Base-by-base conservation (phyloP, 1,140 invertebrate genomes). In the Chlorops oryzae region DNA sequence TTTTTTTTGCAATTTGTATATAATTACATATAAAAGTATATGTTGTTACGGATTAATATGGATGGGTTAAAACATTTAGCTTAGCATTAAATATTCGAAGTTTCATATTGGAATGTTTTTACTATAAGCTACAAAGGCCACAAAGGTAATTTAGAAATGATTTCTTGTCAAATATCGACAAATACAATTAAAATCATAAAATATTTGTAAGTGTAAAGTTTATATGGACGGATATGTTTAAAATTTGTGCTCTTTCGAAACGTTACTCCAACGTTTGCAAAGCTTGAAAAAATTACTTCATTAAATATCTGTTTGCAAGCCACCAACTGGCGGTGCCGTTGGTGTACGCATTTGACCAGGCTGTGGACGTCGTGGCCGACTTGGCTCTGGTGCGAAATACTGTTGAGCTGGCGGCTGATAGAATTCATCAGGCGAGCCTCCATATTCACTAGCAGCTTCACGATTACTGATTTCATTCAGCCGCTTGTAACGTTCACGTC, bases 401-500 rank as follows among this genome's bases (percentile, higher is more conserved):
- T n/a, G 59, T 52, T 32, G 42, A 13, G 58, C 59, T 42, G 64
- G 65, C 5, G 55, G 52, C 39, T 69, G 65, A 27, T 64, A 65
- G 20, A 56, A 68, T 22, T 79, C 78, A 56, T 80, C 79, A 13
- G 17, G 27, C 17, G 21, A 20, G 61, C 80, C 77, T 28, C 74
- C 78, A 56, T 83, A 83, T 51, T 78, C 74, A 46, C 77, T 80
- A 2, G 80, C 74, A 21, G 21, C 47, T 42, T 81, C 80, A 28
- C 79, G 64, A 37, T 79, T 82, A 51, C 83, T 74, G 61, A 84
- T 79, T 61, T 79, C 78, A 62, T 85, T 78, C n/a, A 83, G 72
- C 45, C 77, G 79, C 59, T 85, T 85, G 55, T 83, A 83, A 23
- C 77, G 81, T 34, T 86, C 83, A 34, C 87, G 81, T 47, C 87